Percentiles rank a stretch among this genome's conserved stretches.
These are phyloP conservation scores for Chorisops tibialis DNA, from an alignment of 2,888 invertebrate genomes.

Conservation along the genomic window DNA sequence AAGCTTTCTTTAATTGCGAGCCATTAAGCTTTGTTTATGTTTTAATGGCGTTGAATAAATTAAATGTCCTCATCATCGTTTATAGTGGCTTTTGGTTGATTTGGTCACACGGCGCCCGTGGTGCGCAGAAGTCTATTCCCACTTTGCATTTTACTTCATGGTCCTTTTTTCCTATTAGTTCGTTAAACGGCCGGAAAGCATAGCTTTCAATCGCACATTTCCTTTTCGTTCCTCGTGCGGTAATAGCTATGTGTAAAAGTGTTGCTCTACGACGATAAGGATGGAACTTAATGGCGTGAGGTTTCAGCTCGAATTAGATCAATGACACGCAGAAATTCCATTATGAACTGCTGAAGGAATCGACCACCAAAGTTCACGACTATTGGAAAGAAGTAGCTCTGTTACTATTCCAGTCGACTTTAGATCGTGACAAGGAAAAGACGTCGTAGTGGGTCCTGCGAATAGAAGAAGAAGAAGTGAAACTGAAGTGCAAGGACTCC, in stretches of 20 bases:
- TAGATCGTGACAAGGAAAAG: conserved; percentile 8
- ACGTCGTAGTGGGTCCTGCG: background rate
- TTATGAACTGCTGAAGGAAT: conserved; percentile 17
- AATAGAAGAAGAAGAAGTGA: background rate
- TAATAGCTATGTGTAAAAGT: no score
- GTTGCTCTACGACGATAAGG: background rate
- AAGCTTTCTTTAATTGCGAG: no score
- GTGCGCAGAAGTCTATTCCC: no score
- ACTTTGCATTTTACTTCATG: no score
- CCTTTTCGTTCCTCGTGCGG: background rate
- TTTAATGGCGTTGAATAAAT: no score
- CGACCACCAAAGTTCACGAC: no score
- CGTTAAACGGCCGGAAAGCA: background rate
- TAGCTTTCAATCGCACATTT: background rate
- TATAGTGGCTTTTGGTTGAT: no score
- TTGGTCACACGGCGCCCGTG: no score
- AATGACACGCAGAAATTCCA: conserved; percentile 32
- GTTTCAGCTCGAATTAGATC: conserved; percentile 30
- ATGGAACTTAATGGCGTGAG: background rate
- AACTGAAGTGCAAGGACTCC: background rate
- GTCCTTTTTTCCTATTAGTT: no score
- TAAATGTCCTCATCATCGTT: no score
- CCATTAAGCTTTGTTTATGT: no score
- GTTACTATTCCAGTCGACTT: conserved; percentile 13
- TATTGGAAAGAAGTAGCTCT: no score